phyloP scores from a whole-genome alignment of 1,140 invertebrate species.

The Colletes gigas region DNA sequence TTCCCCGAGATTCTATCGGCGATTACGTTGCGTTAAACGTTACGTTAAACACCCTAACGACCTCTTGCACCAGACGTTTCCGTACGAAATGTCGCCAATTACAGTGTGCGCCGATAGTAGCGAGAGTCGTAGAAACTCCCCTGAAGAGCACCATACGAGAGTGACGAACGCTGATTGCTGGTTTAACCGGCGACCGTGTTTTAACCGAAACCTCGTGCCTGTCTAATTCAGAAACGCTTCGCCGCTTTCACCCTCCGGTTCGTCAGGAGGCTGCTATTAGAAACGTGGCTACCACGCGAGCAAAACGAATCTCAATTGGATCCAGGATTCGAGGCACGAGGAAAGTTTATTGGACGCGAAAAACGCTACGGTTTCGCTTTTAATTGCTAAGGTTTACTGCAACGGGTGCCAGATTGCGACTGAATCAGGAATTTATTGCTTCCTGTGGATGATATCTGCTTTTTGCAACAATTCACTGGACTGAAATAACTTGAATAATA shows the following conservation, averaged over 20 bases:
- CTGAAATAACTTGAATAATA: too few species aligned
- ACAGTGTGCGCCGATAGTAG: background rate
- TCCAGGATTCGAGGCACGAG: background rate
- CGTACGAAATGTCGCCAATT: conserved; percentile 9
- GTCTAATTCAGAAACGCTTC: conserved; percentile 2
- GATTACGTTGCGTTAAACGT: background rate
- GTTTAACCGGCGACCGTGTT: background rate
- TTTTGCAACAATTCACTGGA: too few species aligned
- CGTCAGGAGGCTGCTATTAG: conserved; percentile 36
- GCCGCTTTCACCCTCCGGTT: conserved; percentile 58
- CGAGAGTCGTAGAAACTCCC: background rate
- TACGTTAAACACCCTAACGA: conserved; percentile 10
- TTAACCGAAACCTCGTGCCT: background rate
- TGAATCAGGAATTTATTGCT: background rate
- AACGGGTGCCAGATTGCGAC: too few species aligned
- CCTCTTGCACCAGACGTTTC: background rate
- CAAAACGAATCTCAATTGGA: conserved; percentile 18
- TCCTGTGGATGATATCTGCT: background rate
- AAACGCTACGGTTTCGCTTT: background rate
- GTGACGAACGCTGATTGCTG: conserved; percentile 22
- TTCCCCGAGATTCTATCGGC: background rate
- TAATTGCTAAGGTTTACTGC: too few species aligned
- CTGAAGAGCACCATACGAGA: background rate
- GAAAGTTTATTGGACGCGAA: conserved; percentile 31
- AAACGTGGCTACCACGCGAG: conserved; percentile 10